Evolutionary conservation across 2,888 invertebrate species (phyloP).

Genomic region (Drosophila kuntzei): DNA sequence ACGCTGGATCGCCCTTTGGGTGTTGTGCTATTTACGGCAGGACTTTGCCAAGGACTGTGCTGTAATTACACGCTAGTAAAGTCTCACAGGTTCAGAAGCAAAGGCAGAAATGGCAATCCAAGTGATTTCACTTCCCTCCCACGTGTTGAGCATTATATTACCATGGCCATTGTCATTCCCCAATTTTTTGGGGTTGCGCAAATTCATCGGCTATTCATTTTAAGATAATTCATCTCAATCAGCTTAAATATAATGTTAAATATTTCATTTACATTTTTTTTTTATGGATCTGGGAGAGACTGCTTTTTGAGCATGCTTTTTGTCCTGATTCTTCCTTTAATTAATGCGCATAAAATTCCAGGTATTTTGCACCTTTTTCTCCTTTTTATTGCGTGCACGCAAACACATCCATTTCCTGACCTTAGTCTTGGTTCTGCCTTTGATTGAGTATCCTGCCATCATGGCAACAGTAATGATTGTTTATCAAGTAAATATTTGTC

Average conservation of each 20-base stretch:
- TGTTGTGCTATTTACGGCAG: conserved; percentile 29
- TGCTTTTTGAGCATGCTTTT: conserved; percentile 15
- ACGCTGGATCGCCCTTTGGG: conserved; percentile 36
- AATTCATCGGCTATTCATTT: conserved; percentile 55
- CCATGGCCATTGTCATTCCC: conserved; percentile 24
- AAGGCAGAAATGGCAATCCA: conserved; percentile 16
- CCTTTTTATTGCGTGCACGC: conserved; percentile 8
- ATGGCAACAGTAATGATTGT: conserved; percentile 34
- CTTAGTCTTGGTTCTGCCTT: conserved; percentile 27
- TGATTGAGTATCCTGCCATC: conserved; percentile 48
- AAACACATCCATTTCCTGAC: conserved; percentile 13
- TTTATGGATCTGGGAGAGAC: background rate
- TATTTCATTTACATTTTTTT: conserved; percentile 64
- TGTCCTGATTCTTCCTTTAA: conserved; percentile 50
- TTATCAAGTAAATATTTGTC: conserved; percentile 57
- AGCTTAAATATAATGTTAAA: conserved; percentile 75
- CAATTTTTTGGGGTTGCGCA: conserved; percentile 13
- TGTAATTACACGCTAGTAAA: conserved; percentile 21
- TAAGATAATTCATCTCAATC: conserved; percentile 75
- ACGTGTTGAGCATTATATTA: conserved; percentile 61
- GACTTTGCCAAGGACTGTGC: conserved; percentile 39
- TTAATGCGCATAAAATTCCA: conserved; percentile 75
- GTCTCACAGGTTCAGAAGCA: background rate
- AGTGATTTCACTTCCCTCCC: conserved; percentile 30
- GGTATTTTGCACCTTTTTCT: conserved; percentile 62